Conservation (phyloP, 1,140 invertebrate species). For the Probaryconus sp. region DNA sequence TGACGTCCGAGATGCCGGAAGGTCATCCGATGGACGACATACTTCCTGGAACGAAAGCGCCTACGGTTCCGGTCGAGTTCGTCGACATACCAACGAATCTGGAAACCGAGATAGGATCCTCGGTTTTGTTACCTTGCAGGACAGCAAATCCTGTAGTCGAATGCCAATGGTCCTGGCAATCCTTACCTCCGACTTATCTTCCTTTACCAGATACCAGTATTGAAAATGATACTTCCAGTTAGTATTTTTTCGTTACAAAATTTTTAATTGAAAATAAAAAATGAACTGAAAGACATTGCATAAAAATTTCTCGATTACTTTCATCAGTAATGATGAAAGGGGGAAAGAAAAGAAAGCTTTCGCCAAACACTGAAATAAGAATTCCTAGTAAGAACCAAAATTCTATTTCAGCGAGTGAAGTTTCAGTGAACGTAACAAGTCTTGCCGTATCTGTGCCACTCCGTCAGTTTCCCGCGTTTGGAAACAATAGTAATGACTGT, state of each 20-base stretch:
- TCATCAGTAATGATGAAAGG: too few species aligned
- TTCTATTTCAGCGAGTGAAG: conserved; percentile 35
- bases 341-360: too few species aligned
- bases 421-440: conserved; percentile 63
- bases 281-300: too few species aligned
- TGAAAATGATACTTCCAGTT: conserved; percentile 40
- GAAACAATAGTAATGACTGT: conserved; percentile 76
- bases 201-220: conserved; percentile 72
- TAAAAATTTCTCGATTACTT: too few species aligned
- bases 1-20: conserved; percentile 47
- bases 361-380: too few species aligned
- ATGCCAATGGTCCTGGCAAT: conserved; percentile 76
- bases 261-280: too few species aligned
- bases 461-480: conserved; percentile 73
- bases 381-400: too few species aligned
- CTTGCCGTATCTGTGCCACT: conserved; percentile 66
- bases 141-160: conserved; percentile 71
- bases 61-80: conserved; percentile 63
- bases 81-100: conserved; percentile 69
- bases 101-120: conserved; percentile 70
- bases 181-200: conserved; percentile 71
- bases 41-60: conserved; percentile 62
- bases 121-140: conserved; percentile 72
- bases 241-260: conserved; percentile 9
- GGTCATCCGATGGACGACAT: conserved; percentile 70